These are phyloP conservation scores for Sebastes baramenuke DNA, from an alignment of 2,797 vertebrate species.

Conservation along the genomic window DNA sequence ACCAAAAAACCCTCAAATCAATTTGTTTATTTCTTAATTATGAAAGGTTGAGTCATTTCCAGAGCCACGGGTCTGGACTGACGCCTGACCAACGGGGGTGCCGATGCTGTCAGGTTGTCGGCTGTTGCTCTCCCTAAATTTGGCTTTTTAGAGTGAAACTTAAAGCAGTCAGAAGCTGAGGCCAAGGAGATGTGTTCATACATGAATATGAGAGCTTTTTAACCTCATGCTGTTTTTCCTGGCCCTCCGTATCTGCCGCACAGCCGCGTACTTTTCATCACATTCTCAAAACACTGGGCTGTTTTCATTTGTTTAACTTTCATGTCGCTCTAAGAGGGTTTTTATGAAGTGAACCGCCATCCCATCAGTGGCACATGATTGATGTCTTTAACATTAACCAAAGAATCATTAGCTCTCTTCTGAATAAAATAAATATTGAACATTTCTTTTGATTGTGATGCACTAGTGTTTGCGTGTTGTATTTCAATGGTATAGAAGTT, in stretches of 20 bases:
- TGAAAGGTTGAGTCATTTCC: conserved; percentile 5
- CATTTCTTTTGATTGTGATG: neutral
- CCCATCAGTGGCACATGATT: conserved; percentile 25
- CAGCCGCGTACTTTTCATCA: conserved; percentile 66
- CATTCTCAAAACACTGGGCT: conserved; percentile 45
- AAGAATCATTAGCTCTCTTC: conserved; percentile 5
- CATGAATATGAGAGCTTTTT: conserved; percentile 36
- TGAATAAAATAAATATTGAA: neutral
- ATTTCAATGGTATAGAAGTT: neutral
- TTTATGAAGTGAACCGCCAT: conserved; percentile 52
- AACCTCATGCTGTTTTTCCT: conserved; percentile 71
- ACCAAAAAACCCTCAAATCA: neutral
- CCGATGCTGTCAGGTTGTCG: conserved; percentile 32
- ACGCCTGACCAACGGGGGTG: conserved; percentile 14
- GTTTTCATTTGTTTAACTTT: conserved; percentile 68
- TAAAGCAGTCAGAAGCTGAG: conserved; percentile 18
- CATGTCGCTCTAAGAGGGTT: conserved; percentile 39
- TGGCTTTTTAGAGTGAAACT: conserved; percentile 32
- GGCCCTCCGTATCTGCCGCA: conserved; percentile 50
- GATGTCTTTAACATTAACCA: conserved; percentile 39
- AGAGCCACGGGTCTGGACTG: conserved; percentile 11
- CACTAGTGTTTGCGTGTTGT: neutral
- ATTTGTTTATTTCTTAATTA: neutral
- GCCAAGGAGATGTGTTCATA: conserved; percentile 43
- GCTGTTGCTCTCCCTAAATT: conserved; percentile 11